Percentiles rank a stretch among this genome's conserved stretches.
These are phyloP conservation scores for Lycocerus yunnanus DNA, from an alignment of 2,888 invertebrate species.

Conservation along the genomic window DNA sequence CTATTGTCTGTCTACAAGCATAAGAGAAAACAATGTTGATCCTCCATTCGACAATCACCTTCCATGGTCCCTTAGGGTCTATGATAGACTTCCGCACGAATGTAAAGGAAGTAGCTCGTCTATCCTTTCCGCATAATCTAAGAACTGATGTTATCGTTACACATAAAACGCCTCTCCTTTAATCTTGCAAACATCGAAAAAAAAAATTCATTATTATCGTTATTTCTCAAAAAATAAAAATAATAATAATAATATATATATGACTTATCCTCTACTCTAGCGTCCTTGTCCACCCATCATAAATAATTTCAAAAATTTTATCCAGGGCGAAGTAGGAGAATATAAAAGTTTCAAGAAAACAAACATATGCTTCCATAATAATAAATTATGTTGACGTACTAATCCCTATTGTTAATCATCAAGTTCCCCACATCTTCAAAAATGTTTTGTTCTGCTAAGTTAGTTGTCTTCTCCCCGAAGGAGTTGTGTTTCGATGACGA, in stretches of 20 bases:
- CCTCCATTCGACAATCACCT: constrained; percentile 51
- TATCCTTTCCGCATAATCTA: constrained; percentile 47
- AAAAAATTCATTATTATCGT: not conserved
- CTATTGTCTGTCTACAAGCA: constrained; percentile 44
- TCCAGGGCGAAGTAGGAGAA: constrained; percentile 18
- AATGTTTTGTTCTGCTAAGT: constrained; percentile 38
- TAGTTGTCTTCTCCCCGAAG: constrained; percentile 29
- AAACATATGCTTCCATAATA: constrained; percentile 42
- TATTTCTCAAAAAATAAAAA: not conserved
- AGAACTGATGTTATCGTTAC: constrained; percentile 35
- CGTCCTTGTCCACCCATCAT: not conserved
- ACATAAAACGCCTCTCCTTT: constrained; percentile 13
- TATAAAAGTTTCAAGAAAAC: constrained; percentile 34
- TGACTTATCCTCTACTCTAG: constrained; percentile 1
- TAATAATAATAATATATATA: no score
- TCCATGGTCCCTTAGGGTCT: constrained; percentile 48
- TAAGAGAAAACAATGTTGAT: constrained; percentile 53
- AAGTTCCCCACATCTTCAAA: constrained; percentile 34
- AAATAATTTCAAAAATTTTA: constrained; percentile 13
- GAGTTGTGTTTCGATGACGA: constrained; percentile 41
- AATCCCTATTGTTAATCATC: constrained; percentile 45
- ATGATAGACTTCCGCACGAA: constrained; percentile 54
- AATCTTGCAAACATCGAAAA: not conserved
- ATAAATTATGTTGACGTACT: constrained; percentile 41
- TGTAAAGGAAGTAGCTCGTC: constrained; percentile 47